Base-by-base conservation (phyloP, 2,888 invertebrate species). In the Mimachlamys varia region DNA sequence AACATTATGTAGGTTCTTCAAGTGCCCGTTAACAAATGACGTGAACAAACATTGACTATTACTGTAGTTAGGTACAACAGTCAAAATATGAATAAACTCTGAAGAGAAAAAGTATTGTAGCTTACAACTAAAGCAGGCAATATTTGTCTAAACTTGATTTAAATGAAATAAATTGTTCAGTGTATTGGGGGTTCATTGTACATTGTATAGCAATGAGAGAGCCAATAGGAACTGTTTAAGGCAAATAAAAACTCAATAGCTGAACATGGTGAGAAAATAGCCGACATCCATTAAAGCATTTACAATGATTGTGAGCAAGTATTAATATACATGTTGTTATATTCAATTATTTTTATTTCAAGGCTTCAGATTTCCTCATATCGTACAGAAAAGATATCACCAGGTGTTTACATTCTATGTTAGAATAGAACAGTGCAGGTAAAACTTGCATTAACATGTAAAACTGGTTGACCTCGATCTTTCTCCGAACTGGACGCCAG, bases 71-170 rank as follows among this genome's bases (percentile, higher is more conserved):
- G 76, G 33, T 76, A 76, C 76, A 76, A 76, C 76, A 33, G 19
- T 76, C 33, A 76, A 76, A 76, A 76, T 33, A 76, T 76, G 62
- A 62, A 62, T 62, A 62, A 19, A 62, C 62, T 2, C 5, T 76
- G 15, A 33, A 27, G 27, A 12, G 12, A 27, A 76, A 76, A 76
- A 0, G 4, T 12, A 76, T 76, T 33, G 13, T 76, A 33, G 76
- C 27, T 76, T 76, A 76, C 76, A 76, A 12, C 27, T 76, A 33
- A 76, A 76, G 12, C 27, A 27, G 13, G 76, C 33, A 76, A 76
- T 76, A 76, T 76, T 76, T 76, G 76, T 76, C 76, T 76, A 12
- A 76, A 76, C 76, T 76, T 76, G 27, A 13, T 33, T 62, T 17
- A 22, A 76, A 33, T 33, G 33, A 76, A 22, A 76, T 33, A 76